A percentile compares a stretch with the other conserved stretches of the same genome.
These are phyloP conservation scores for Phataginus tetradactyla DNA, from an alignment of 2,797 vertebrate genomes.

Conservation along the genomic window DNA sequence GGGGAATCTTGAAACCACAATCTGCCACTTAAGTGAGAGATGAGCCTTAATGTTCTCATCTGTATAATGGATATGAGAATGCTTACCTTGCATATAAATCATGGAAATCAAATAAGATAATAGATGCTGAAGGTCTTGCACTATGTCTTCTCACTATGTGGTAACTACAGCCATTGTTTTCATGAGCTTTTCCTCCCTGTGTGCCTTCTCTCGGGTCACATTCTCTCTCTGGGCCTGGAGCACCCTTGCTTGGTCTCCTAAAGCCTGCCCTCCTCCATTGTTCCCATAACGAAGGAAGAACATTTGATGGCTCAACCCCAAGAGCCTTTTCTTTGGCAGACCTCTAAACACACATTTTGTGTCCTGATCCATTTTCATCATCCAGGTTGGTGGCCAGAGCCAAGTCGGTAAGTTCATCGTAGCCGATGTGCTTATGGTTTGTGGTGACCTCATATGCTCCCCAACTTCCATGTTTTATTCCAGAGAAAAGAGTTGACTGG, in stretches of 20 bases:
- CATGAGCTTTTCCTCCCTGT: background rate
- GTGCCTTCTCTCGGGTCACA: background rate
- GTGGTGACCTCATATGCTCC: background rate
- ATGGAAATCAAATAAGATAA: background rate
- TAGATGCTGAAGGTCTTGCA: background rate
- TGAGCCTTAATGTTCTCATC: background rate
- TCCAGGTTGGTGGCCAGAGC: background rate
- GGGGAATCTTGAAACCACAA: background rate
- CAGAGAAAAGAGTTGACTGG: background rate
- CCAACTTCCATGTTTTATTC: background rate
- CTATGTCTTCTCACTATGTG: background rate
- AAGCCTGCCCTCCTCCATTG: background rate
- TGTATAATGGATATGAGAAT: background rate
- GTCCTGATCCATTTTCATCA: background rate
- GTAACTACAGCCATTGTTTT: background rate
- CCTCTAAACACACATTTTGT: background rate
- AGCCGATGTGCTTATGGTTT: background rate
- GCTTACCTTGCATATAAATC: background rate
- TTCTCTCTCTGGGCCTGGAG: background rate
- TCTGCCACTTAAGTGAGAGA: background rate
- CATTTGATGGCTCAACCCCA: background rate
- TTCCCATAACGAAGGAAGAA: background rate
- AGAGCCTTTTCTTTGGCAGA: background rate
- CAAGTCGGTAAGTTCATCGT: background rate
- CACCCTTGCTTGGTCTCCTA: background rate